These are phyloP conservation scores for Rhinogobio ventralis DNA, from an alignment of 2,797 vertebrate species.

Conservation along the genomic window DNA sequence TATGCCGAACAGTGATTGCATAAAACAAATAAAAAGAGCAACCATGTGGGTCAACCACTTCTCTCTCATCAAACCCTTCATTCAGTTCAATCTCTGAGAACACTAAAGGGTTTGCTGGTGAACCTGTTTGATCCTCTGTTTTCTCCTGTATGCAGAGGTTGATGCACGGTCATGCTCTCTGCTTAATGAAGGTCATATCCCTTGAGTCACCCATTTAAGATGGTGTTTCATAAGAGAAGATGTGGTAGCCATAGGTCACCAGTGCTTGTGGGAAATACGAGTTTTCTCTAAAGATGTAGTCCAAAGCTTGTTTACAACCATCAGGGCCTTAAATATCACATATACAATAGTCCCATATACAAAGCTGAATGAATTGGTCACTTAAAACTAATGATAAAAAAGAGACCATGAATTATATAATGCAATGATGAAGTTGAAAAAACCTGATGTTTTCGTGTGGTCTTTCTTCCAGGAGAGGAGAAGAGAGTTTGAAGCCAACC, in stretches of 20 bases:
- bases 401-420: background rate
- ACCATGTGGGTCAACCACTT: conserved; percentile 3
- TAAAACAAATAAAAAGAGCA: background rate
- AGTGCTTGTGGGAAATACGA: conserved; percentile 22
- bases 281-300: conserved; percentile 23
- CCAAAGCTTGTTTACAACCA: conserved; percentile 19
- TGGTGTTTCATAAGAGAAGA: conserved; percentile 17
- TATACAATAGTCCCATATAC: background rate
- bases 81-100: background rate
- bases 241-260: conserved; percentile 31
- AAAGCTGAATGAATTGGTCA: background rate
- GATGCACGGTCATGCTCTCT: conserved; percentile 3
- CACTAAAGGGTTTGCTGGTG: conserved; percentile 2
- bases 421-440: background rate
- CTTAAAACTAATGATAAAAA: background rate
- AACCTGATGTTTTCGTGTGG: background rate
- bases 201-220: conserved; percentile 10
- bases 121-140: background rate
- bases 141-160: conserved; percentile 7
- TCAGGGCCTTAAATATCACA: background rate
- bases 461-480: conserved; percentile 84
- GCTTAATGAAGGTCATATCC: conserved; percentile 43
- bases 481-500: conserved; percentile 89
- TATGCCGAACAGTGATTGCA: conserved; percentile 11
- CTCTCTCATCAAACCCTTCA: background rate